A percentile compares a stretch with the other conserved stretches of the same genome.
These are phyloP conservation scores for Tachina lurida DNA, from an alignment of 2,888 invertebrate species.

Conservation along the genomic window DNA sequence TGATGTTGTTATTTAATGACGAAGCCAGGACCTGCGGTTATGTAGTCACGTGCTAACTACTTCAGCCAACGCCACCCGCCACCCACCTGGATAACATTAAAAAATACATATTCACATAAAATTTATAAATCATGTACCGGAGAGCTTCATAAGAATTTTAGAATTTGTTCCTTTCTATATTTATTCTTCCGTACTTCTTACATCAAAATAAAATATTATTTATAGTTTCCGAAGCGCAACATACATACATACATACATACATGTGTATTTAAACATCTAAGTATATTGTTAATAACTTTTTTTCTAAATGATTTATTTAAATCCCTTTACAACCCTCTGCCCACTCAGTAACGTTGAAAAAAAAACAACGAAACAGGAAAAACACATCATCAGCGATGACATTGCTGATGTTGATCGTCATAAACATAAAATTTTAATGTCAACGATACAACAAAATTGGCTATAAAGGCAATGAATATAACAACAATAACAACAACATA, in stretches of 20 bases:
- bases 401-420: slow-evolving; percentile 39
- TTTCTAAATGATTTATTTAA: slow-evolving; percentile 37
- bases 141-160: neutral
- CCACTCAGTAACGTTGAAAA: neutral
- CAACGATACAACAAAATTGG: slow-evolving; percentile 48
- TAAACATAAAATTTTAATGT: slow-evolving; percentile 49
- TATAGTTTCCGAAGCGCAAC: slow-evolving; percentile 5
- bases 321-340: neutral
- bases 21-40: no score
- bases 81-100: no score
- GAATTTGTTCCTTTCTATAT: neutral
- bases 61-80: no score
- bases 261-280: slow-evolving; percentile 32
- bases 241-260: slow-evolving; percentile 1
- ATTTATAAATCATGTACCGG: no score
- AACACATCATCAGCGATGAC: slow-evolving; percentile 5
- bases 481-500: slow-evolving; percentile 10
- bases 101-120: no score
- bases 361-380: neutral
- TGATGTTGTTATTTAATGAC: no score
- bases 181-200: neutral
- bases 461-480: neutral
- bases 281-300: slow-evolving; percentile 43
- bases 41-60: no score
- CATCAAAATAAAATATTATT: slow-evolving; percentile 27